phyloP scores from a whole-genome alignment of 1,140 invertebrate genomes.

The Ooceraea biroi region DNA sequence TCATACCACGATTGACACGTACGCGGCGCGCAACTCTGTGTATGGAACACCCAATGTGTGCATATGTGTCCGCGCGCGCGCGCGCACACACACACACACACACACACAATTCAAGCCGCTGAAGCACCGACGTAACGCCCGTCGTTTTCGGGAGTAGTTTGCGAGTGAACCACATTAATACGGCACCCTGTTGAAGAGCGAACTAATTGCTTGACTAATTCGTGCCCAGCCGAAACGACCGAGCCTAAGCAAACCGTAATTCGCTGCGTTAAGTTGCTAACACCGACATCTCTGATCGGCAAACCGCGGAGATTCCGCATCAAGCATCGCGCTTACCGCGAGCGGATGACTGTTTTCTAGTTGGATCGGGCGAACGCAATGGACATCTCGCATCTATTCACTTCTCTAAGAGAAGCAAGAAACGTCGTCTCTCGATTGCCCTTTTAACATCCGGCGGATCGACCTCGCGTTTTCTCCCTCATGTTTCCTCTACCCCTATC shows the following conservation, averaged over 20 bases:
- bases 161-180: slow-evolving; percentile 77
- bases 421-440: slow-evolving; percentile 2
- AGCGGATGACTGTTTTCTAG: slow-evolving; percentile 16
- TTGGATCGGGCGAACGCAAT: not conserved
- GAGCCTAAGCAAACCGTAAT: not conserved
- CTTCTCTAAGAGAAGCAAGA: not conserved
- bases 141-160: slow-evolving; percentile 74
- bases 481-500: slow-evolving; percentile 20
- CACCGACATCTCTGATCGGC: not conserved
- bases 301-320: not conserved
- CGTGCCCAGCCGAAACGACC: slow-evolving; percentile 9
- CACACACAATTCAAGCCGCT: slow-evolving; percentile 46
- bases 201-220: slow-evolving; percentile 78
- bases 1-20: slow-evolving; percentile 33
- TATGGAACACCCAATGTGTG: slow-evolving; percentile 42
- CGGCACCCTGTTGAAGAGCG: slow-evolving; percentile 75
- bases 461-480: slow-evolving; percentile 38
- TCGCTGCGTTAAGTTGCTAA: slow-evolving; percentile 13
- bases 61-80: not conserved
- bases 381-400: not conserved
- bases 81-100: not conserved
- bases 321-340: not conserved
- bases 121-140: slow-evolving; percentile 62
- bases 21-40: slow-evolving; percentile 12
- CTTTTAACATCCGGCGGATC: slow-evolving; percentile 23